Conservation (phyloP, 2,888 invertebrate species). For the Steinernema hermaphroditum region DNA sequence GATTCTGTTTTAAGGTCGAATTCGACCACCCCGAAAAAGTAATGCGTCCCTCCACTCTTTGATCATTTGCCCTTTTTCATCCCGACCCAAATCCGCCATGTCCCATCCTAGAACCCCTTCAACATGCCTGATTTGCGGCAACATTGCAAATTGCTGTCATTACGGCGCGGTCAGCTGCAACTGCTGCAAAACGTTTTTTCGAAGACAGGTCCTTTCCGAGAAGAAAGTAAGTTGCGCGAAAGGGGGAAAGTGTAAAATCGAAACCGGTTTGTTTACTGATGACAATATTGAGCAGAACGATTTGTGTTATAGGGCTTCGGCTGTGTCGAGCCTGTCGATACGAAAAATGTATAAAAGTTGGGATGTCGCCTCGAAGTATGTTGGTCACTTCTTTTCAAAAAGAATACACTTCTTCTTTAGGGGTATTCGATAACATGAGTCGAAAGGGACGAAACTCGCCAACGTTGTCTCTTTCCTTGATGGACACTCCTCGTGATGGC, state of each 20-base stretch:
- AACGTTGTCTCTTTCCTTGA: too few species aligned
- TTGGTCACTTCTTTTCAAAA: too few species aligned
- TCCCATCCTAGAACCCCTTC: too few species aligned
- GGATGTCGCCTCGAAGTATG: neutral
- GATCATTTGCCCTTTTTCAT: slow-evolving; percentile 68
- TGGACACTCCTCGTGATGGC: too few species aligned
- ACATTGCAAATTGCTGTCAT: neutral
- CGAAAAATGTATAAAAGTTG: neutral
- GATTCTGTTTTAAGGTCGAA: too few species aligned
- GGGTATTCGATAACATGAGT: neutral
- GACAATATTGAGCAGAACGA: neutral
- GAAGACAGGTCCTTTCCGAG: neutral
- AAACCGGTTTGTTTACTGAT: neutral
- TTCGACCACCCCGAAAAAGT: too few species aligned
- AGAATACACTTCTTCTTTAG: neutral
- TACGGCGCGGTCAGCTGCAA: neutral
- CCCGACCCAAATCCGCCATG: too few species aligned
- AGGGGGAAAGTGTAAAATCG: neutral
- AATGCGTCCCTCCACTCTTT: too few species aligned
- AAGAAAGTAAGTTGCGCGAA: neutral
- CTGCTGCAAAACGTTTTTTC: slow-evolving; percentile 21
- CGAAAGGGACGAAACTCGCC: neutral
- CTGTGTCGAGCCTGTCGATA: neutral
- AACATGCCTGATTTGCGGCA: neutral
- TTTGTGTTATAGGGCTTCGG: neutral